These are phyloP conservation scores for Cosmorhoe ocellata DNA, from an alignment of 2,888 invertebrate genomes.

Conservation along the genomic window DNA sequence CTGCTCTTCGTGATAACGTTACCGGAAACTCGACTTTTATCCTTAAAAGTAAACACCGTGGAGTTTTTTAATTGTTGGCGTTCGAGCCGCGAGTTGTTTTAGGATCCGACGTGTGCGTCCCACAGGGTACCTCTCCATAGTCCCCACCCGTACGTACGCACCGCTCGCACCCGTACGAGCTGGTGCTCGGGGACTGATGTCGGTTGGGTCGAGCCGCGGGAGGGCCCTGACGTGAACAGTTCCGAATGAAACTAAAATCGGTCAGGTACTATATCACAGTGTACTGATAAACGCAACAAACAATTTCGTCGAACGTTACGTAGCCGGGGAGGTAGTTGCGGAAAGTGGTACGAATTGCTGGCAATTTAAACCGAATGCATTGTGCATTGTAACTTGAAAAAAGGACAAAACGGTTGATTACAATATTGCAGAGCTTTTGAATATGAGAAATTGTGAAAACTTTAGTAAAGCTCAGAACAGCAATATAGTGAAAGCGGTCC, in stretches of 20 bases:
- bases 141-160: too few relatives aligned
- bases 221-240: background rate
- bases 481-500: too few relatives aligned
- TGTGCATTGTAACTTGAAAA: background rate
- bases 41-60: conserved; percentile 46
- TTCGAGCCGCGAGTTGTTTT: conserved; percentile 4
- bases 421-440: conserved; percentile 10
- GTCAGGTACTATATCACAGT: too few relatives aligned
- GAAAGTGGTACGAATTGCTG: conserved; percentile 4
- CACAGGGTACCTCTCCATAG: too few relatives aligned
- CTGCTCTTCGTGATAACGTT: conserved; percentile 37
- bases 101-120: too few relatives aligned
- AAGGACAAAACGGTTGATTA: background rate
- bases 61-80: conserved; percentile 40
- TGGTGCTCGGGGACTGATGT: too few relatives aligned
- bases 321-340: background rate
- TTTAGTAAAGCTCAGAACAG: background rate
- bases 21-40: conserved; percentile 50
- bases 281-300: too few relatives aligned
- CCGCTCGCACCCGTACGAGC: too few relatives aligned
- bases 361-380: conserved; percentile 2
- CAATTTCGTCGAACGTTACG: too few relatives aligned
- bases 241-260: too few relatives aligned
- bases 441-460: too few relatives aligned
- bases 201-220: too few relatives aligned